Conservation (phyloP, 2,797 vertebrate species). For the Melanotaenia boesemani region DNA sequence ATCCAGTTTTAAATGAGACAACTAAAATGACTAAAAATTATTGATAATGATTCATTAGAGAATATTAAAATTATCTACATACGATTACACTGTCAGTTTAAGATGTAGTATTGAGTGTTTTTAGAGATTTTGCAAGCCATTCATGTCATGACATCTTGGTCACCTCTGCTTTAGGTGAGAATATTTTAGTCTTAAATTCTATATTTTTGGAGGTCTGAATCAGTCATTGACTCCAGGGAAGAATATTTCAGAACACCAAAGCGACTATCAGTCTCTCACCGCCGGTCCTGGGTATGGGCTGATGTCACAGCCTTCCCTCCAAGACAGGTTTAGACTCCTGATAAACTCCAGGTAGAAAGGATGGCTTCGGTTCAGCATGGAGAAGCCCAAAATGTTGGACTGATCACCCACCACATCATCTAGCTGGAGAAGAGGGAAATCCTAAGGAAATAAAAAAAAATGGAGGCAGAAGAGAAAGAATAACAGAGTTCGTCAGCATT, state of each 20-base stretch:
- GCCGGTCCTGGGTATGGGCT: constrained; percentile 73
- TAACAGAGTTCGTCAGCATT: neutral
- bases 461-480: neutral
- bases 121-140: neutral
- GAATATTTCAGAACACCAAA: neutral
- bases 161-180: neutral
- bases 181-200: neutral
- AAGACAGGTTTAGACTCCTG: constrained; percentile 89
- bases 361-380: constrained; percentile 89
- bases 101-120: neutral
- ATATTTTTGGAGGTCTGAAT: neutral
- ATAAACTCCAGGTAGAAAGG: constrained; percentile 89
- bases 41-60: neutral
- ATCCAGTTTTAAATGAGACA: neutral
- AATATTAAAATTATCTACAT: neutral
- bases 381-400: constrained; percentile 91
- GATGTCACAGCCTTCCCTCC: constrained; percentile 87
- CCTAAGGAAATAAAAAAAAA: constrained; percentile 72
- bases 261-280: constrained; percentile 45
- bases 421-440: constrained; percentile 89
- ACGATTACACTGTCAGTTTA: neutral
- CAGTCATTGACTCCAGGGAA: neutral
- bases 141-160: neutral
- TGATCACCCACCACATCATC: constrained; percentile 87
- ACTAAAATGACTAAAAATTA: neutral